Evolutionary conservation across 2,888 invertebrate species (phyloP), one percentile per base, ranked within the genome.

Genomic region (Pseudeuparius sepicola): DNA sequence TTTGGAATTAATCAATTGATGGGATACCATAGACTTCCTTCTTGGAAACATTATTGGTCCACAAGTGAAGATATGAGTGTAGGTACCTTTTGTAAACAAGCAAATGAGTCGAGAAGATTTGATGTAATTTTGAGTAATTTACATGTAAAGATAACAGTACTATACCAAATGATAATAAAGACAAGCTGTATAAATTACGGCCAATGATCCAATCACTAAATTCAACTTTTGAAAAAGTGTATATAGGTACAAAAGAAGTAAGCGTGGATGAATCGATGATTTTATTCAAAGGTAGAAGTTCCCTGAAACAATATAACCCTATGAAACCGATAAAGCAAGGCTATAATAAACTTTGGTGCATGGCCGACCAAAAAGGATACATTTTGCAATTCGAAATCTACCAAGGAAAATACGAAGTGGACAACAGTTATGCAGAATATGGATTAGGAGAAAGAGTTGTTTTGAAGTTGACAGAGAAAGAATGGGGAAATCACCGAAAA

Each of bases 291-390:
- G 42, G 42, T 6, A 14, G 39, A 18, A 35, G 26, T 17, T 25
- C 23, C 14, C 26, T 44, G 11, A 42, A 42, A 20, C 46, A 48
- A 24, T 35, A 31, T 25, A 39, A 27, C 32, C 39, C 33, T 2
- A 31, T 39, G 29, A 31, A 39, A 14, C 36, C 39, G 11, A 39
- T 37, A 4, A 42, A 39, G 32, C 27, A 31, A 18, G 36, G 29
- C n/a, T 48, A 45, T 20, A n/a, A n/a, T n/a, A 49, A 47, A 37
- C 15, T 43, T 14, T 46, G 46, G 42, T 40, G 43, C 16, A 17
- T 41, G 5, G 31, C 33, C 15, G 43, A 47, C 28, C 41, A 43
- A 35, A 36, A 27, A 16, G 45, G 40, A 6, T 49, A 42, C 28
- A 36, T 44, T 4, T 18, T 25, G 12, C 39, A 34, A 28, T 49